phyloP scores from a whole-genome alignment of 2,113 vertebrate species.

The Sebastes fasciatus region DNA sequence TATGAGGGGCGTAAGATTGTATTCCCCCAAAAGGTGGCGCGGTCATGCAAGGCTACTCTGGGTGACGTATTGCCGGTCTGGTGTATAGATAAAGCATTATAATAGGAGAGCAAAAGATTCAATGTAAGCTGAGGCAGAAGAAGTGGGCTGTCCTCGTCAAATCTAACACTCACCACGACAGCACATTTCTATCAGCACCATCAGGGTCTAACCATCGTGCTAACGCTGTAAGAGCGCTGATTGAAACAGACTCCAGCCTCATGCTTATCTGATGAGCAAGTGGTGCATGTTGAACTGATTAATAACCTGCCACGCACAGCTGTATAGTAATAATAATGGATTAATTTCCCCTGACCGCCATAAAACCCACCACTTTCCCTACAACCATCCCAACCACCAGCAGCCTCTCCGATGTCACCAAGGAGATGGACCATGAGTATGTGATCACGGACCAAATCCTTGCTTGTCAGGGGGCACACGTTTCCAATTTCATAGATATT shows the following conservation, averaged over 20 bases:
- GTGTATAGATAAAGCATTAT: not conserved
- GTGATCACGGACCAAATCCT: constrained; percentile 33
- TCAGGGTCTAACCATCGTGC: constrained; percentile 20
- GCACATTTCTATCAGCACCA: constrained; percentile 53
- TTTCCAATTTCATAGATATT: constrained; percentile 59
- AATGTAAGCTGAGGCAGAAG: not conserved
- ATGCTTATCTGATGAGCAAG: constrained; percentile 65
- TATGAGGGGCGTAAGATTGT: too few species aligned
- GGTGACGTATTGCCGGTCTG: too few species aligned
- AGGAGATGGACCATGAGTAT: not conserved
- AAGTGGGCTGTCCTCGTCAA: constrained; percentile 14
- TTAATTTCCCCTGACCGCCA: constrained; percentile 43
- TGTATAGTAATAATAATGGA: constrained; percentile 54
- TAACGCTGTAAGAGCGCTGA: constrained; percentile 14
- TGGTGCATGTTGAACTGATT: constrained; percentile 59
- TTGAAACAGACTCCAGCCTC: constrained; percentile 52
- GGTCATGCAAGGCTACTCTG: too few species aligned
- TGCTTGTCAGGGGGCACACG: constrained; percentile 17
- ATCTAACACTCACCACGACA: constrained; percentile 30
- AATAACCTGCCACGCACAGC: constrained; percentile 59
- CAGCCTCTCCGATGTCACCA: constrained; percentile 21
- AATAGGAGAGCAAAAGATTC: not conserved
- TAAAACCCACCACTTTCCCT: constrained; percentile 19
- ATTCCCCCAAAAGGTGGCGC: too few species aligned
- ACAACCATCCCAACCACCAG: constrained; percentile 12